These are phyloP conservation scores for Lithobius niger DNA, from an alignment of 1,140 invertebrate genomes.

Conservation along the genomic window DNA sequence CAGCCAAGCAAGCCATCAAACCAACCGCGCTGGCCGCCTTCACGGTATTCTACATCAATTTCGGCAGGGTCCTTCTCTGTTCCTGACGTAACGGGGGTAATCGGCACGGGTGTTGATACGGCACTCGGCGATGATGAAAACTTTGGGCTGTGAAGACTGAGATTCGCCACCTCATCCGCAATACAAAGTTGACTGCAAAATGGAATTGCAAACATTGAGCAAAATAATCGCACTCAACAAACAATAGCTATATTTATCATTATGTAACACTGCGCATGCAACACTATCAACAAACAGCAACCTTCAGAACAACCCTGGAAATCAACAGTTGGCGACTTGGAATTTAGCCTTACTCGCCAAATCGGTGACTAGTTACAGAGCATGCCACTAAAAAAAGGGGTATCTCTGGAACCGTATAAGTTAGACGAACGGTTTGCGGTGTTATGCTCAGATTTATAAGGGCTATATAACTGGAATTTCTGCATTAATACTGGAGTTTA, in stretches of 20 bases:
- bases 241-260: neutral
- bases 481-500: too few species aligned
- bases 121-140: neutral
- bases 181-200: slow-evolving; percentile 10
- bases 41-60: slow-evolving; percentile 23
- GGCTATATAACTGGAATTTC: too few species aligned
- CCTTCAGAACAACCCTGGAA: too few species aligned
- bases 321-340: too few species aligned
- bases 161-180: slow-evolving; percentile 2
- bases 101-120: neutral
- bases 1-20: slow-evolving; percentile 73
- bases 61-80: slow-evolving; percentile 18
- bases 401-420: too few species aligned
- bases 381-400: too few species aligned
- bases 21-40: slow-evolving; percentile 40
- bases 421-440: too few species aligned
- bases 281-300: too few species aligned
- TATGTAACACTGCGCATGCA: too few species aligned
- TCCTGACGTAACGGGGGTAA: slow-evolving; percentile 24
- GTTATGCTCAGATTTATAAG: too few species aligned
- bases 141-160: neutral
- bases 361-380: too few species aligned
- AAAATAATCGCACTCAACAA: neutral
- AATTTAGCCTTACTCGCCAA: too few species aligned
- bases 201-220: neutral